Evolutionary conservation across 2,888 invertebrate species (phyloP).

Genomic region (Macrosiphum euphorbiae): DNA sequence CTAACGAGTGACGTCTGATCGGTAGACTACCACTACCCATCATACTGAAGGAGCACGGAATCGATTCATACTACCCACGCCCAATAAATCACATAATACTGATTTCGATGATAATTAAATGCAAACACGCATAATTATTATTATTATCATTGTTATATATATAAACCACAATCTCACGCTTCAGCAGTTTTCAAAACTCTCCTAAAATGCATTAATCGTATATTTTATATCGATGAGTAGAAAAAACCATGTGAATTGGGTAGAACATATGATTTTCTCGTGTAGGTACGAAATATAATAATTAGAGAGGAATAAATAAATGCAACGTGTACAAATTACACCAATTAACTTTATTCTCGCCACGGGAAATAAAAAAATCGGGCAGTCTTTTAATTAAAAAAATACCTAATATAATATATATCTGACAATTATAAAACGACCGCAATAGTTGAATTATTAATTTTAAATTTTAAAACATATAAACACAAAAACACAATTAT

Average conservation of each 20-base stretch:
- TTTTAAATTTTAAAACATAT: neutral
- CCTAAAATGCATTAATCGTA: neutral
- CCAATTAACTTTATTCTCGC: neutral
- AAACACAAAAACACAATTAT: neutral
- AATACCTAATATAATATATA: slow-evolving; percentile 12
- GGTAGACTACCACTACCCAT: neutral
- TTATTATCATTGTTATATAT: neutral
- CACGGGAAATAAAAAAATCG: neutral
- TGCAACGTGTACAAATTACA: neutral
- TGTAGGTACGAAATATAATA: neutral
- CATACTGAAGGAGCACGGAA: neutral
- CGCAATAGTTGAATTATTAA: neutral
- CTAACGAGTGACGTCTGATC: neutral
- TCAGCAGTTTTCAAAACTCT: neutral
- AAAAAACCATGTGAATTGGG: neutral
- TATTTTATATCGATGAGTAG: neutral
- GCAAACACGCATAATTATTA: neutral
- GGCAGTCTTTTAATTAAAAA: neutral
- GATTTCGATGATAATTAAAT: neutral
- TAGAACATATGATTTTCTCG: neutral
- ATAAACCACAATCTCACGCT: neutral
- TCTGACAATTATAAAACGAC: neutral
- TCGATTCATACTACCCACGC: neutral
- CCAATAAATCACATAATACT: neutral
- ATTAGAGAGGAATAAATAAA: neutral